These are phyloP conservation scores for Microctonus aethiopoides DNA, from an alignment of 2,888 invertebrate species.

Conservation along the genomic window DNA sequence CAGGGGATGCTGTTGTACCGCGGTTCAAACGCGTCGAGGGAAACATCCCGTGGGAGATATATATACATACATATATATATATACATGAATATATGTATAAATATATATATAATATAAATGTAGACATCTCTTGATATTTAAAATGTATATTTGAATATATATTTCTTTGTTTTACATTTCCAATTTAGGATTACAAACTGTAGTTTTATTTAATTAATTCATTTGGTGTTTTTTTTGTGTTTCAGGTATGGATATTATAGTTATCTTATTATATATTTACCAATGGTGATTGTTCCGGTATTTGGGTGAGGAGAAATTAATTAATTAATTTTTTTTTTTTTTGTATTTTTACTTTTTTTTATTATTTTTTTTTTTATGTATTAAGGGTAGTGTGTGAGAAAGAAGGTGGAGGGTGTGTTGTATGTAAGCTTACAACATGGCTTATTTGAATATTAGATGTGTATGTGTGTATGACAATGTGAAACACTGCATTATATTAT, in stretches of 20 bases:
- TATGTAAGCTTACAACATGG: neutral
- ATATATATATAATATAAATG: neutral
- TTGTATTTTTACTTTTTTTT: too few relatives aligned
- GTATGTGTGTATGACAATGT: neutral
- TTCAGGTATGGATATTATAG: constrained; percentile 42
- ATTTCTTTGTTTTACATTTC: neutral
- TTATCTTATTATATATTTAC: neutral
- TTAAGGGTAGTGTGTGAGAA: too few relatives aligned
- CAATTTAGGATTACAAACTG: neutral
- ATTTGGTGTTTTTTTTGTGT: constrained; percentile 39
- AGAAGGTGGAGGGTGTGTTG: neutral
- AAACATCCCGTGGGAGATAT: constrained; percentile 7
- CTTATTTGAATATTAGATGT: neutral
- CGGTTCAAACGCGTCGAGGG: constrained; percentile 18
- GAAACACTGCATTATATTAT: constrained; percentile 50
- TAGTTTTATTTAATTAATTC: neutral
- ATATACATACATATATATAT: too few relatives aligned
- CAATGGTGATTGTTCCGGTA: neutral
- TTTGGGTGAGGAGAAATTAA: neutral
- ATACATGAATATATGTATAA: too few relatives aligned
- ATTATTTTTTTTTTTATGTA: neutral
- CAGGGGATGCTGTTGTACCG: constrained; percentile 42
- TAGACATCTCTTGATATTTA: neutral
- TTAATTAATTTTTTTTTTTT: too few relatives aligned
- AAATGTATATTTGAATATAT: neutral